A percentile compares a stretch with the other conserved stretches of the same genome.
Evolutionary conservation across 2,113 vertebrate species (phyloP).

Genomic region (Onychorhynchus coronatus): DNA sequence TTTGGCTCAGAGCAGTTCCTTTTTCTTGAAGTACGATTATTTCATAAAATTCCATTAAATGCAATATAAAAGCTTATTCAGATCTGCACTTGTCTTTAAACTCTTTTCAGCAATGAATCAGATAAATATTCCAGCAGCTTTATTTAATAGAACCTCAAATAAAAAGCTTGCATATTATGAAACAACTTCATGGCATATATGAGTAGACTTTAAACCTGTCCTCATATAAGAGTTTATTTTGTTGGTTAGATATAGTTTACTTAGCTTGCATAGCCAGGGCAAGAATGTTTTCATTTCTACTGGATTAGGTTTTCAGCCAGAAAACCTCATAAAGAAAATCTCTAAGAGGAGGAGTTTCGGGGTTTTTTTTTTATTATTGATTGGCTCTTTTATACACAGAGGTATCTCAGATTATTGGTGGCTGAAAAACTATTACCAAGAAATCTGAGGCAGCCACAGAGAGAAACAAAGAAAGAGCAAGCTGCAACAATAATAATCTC

Average conservation of each 20-base stretch:
- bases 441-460: not conserved
- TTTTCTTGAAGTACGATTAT: not conserved
- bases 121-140: not conserved
- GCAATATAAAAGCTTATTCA: not conserved
- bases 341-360: not conserved
- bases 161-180: not conserved
- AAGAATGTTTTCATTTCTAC: not conserved
- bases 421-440: not conserved
- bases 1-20: not conserved
- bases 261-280: not conserved
- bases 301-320: not conserved
- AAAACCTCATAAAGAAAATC: constrained; percentile 1
- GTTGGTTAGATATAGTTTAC: not conserved
- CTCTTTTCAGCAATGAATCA: not conserved
- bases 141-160: not conserved
- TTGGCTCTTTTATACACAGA: not conserved
- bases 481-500: not conserved
- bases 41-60: not conserved
- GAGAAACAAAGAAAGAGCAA: not conserved
- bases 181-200: not conserved
- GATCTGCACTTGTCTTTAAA: not conserved
- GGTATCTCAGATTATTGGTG: not conserved
- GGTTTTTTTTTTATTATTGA: not conserved
- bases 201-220: not conserved
- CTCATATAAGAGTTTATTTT: not conserved